These are phyloP conservation scores for Polypterus senegalus DNA, from an alignment of 2,113 vertebrate species.

Conservation along the genomic window DNA sequence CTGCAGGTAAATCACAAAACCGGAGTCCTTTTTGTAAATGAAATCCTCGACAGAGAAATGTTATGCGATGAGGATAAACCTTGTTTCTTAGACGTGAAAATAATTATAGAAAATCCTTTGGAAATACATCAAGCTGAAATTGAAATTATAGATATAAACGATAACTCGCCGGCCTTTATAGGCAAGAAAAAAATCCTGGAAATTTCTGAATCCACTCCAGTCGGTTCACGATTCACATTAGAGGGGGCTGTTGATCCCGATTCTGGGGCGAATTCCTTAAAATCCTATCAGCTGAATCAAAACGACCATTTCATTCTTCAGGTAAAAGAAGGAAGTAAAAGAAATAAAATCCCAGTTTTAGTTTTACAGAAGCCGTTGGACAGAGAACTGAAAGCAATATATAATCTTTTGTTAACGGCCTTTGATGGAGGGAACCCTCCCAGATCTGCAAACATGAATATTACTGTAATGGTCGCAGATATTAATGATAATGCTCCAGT, in stretches of 20 bases:
- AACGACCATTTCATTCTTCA: slow-evolving; percentile 25
- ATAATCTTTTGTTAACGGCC: slow-evolving; percentile 19
- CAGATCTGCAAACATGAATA: slow-evolving; percentile 11
- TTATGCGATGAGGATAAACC: slow-evolving; percentile 15
- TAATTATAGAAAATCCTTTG: slow-evolving; percentile 23
- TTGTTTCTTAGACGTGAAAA: slow-evolving; percentile 22
- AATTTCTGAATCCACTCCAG: slow-evolving; percentile 12
- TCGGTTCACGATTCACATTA: slow-evolving; percentile 20
- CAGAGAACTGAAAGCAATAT: slow-evolving; percentile 12
- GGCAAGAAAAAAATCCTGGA: slow-evolving; percentile 18
- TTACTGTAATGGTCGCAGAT: slow-evolving; percentile 11
- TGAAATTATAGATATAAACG: slow-evolving; percentile 27
- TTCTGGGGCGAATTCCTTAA: slow-evolving; percentile 16
- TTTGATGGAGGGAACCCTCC: slow-evolving; percentile 25
- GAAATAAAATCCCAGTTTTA: slow-evolving; percentile 19
- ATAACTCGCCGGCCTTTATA: slow-evolving; percentile 22
- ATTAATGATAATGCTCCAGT: slow-evolving; percentile 18
- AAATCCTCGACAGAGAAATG: slow-evolving; percentile 25
- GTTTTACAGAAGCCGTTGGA: slow-evolving; percentile 20
- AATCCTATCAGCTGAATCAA: slow-evolving; percentile 19
- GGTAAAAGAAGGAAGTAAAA: slow-evolving; percentile 12
- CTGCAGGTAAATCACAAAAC: too few relatives aligned
- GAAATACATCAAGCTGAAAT: slow-evolving; percentile 27
- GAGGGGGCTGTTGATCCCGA: slow-evolving; percentile 21
- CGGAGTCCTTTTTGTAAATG: too few relatives aligned